Evolutionary conservation across 1,140 invertebrate genomes (phyloP), one percentile per base, ranked within the genome.

Genomic region (Bombus soroeensis): DNA sequence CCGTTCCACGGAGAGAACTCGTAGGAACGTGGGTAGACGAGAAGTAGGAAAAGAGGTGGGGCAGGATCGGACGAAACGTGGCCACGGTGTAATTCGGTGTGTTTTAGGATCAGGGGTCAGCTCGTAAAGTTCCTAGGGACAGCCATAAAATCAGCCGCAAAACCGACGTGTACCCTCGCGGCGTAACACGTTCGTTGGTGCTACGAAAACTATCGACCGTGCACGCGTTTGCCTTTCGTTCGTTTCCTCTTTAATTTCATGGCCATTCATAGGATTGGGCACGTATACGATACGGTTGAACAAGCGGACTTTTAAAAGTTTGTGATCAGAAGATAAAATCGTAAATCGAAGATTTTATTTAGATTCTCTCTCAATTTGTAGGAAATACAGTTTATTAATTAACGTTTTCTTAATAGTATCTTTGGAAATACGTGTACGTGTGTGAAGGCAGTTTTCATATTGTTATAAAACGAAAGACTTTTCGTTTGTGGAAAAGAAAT

Each of bases 71-170:
- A 62, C 70, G 68, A 72, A 74, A 73, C 78, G 41, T 66, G 72
- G 88, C 88, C 81, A 85, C 68, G 86, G 59, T 90, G 93, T 93
- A 94, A 94, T 94, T 94, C 91, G 90, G 88, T 85, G 86, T 91
- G 93, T 93, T 94, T 93, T 92, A 93, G 92, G 91, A 91, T 91
- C 91, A 89, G 85, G 80, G 91, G 88, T 90, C 87, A 91, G 90
- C 84, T 37, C 91, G 88, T 94, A 94, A 94, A 94, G 91, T 91
- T 86, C 74, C 62, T 47, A 81, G 89, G 89, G 89, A 90, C 89
- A 88, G 87, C 89, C 85, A 91, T 94, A 94, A 94, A 94, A 93
- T 89, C 85, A 71, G 71, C 87, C 90, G 78, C 89, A 88, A 91
- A 90, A 90, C 83, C 87, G 76, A 81, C 76, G 66, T n/a, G 82